Base-by-base conservation (phyloP, 2,888 invertebrate genomes). In the Lycophotia porphyrea region DNA sequence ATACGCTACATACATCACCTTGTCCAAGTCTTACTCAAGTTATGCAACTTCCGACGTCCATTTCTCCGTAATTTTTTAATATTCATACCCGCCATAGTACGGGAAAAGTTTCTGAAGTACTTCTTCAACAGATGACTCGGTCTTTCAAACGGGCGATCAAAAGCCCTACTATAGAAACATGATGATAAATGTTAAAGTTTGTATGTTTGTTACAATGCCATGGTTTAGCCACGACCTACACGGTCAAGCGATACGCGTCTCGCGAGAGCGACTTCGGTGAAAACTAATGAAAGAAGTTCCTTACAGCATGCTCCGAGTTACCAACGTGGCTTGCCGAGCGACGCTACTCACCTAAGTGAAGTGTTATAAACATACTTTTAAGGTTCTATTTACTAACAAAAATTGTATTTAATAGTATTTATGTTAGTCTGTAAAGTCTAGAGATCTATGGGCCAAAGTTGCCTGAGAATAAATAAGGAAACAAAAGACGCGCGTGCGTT, bases 31-130 rank as follows among this genome's bases (percentile, higher is more conserved):
- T 79, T 31, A 34, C 21, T 63, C 42, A 71, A 76, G 47, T 76
- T 81, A 61, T 55, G 55, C 76, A 64, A 71, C 64, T 68, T 69
- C 27, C 27, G 31, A 18, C 63, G 47, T 52, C 63, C 71, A 71
- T 81, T 80, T 81, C 70, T 71, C 60, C 39, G 15, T 31, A 18
- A 64, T 67, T 44, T n/a, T 72, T 82, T 69, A 72, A 82, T 72
- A 82, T 82, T 77, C 72, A 70, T 63, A 18, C 49, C 68, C 42
- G 13, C 76, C 65, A 66, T 81, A 76, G 44, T 71, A 60, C 31
- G 67, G 21, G 31, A 44, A 64, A 76, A 78, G 55, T 82, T 81
- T 47, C 44, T 18, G 9, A 73, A 81, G 69, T 67, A 58, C 66
- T 78, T 66, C 55, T 64, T 49, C 52, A 82, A 61, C 61, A 69